A percentile compares a stretch with the other conserved stretches of the same genome.
Evolutionary conservation across 2,797 vertebrate genomes (phyloP).

Genomic region (Hafferia zeledoni): DNA sequence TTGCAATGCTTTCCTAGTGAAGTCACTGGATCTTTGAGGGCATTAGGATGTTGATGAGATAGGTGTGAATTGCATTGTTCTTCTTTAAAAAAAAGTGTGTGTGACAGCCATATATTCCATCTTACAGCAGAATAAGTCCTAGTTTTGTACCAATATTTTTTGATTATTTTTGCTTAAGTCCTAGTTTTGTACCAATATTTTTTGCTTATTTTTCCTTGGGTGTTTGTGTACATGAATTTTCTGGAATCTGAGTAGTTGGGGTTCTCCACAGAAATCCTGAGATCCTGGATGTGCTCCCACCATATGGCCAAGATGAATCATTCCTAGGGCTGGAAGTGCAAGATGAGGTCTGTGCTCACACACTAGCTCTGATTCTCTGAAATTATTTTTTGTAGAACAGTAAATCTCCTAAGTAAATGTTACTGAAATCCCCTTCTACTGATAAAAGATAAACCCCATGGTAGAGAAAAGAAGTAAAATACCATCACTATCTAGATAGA

Average conservation of each 20-base stretch:
- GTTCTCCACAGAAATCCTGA: neutral
- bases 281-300: fast-evolving
- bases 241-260: neutral
- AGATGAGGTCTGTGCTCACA: neutral
- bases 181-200: neutral
- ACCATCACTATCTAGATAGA: neutral
- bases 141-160: neutral
- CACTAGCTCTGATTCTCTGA: neutral
- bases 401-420: neutral
- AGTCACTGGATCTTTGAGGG: neutral
- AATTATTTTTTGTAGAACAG: neutral
- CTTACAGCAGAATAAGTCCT: neutral
- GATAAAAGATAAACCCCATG: neutral
- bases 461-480: neutral
- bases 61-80: neutral
- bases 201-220: neutral
- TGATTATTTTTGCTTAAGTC: neutral
- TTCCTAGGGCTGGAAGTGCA: neutral
- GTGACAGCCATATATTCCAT: neutral
- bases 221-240: neutral
- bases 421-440: neutral
- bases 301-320: neutral
- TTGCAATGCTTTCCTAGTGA: neutral
- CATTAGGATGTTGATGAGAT: neutral
- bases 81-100: neutral